Evolutionary conservation across 2,888 invertebrate species (phyloP).

Genomic region (Orthonevra nobilis): DNA sequence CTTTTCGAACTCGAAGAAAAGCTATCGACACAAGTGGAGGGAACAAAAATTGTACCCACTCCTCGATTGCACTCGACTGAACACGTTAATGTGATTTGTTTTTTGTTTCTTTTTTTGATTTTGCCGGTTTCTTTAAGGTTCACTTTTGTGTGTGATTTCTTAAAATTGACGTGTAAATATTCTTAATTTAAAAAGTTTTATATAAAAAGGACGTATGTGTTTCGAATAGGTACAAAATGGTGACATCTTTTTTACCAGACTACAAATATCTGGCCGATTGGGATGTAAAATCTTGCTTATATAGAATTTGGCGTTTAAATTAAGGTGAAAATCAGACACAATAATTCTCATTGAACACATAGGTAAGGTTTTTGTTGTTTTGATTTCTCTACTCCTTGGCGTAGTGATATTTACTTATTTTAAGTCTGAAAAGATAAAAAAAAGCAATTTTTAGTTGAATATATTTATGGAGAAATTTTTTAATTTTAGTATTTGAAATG

Average conservation of each 20-base stretch:
- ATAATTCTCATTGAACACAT: conserved; percentile 66
- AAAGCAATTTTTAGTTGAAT: neutral
- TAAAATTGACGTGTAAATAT: conserved; percentile 70
- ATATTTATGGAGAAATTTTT: too few species aligned
- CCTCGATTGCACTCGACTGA: conserved; percentile 30
- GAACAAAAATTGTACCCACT: too few species aligned
- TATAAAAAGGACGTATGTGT: conserved; percentile 73
- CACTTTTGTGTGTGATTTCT: neutral
- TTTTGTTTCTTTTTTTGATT: conserved; percentile 18
- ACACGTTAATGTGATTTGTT: conserved; percentile 22
- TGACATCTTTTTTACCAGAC: conserved; percentile 70
- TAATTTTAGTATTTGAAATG: neutral
- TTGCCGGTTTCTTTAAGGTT: neutral
- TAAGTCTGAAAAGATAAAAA: conserved; percentile 61
- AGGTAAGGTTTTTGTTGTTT: conserved; percentile 39
- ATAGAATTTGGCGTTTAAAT: conserved; percentile 58
- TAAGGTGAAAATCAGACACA: conserved; percentile 66
- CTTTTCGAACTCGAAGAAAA: conserved; percentile 68
- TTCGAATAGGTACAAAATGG: conserved; percentile 73
- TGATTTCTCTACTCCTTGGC: conserved; percentile 16
- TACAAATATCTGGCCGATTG: conserved; percentile 51
- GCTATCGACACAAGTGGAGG: conserved; percentile 36
- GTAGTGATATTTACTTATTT: conserved; percentile 24
- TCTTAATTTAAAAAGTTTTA: conserved; percentile 69
- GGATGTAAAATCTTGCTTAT: conserved; percentile 59